Evolutionary conservation across 2,113 vertebrate species (phyloP).

Genomic region (Chaenocephalus aceratus): DNA sequence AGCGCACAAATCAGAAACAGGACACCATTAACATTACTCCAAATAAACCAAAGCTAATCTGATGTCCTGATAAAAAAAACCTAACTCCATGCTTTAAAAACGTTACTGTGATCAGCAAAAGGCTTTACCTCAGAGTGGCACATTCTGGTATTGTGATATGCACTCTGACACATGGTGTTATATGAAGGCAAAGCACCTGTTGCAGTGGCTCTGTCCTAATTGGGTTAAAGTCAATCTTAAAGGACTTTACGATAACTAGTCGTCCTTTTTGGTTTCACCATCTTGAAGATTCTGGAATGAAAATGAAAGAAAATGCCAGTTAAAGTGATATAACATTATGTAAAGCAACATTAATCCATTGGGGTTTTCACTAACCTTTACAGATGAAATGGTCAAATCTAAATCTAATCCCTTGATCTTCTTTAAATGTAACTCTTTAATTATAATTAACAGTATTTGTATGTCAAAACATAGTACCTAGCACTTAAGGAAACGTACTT

Average conservation of each 20-base stretch:
- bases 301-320: not conserved
- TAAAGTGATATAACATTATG: not conserved
- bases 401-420: no score
- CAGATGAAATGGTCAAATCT: no score
- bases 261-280: slow-evolving; percentile 71
- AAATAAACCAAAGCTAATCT: not conserved
- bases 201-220: not conserved
- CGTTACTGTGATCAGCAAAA: not conserved
- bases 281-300: slow-evolving; percentile 69
- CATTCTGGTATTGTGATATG: not conserved
- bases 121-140: slow-evolving; percentile 1
- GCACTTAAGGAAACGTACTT: not conserved
- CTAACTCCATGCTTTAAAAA: slow-evolving; percentile 21
- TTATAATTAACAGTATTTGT: not conserved
- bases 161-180: slow-evolving; percentile 1
- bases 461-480: not conserved
- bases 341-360: not conserved
- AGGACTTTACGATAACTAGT: slow-evolving; percentile 42
- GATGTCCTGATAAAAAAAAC: not conserved
- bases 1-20: slow-evolving; percentile 21
- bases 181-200: slow-evolving; percentile 8
- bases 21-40: slow-evolving; percentile 16
- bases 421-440: no score
- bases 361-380: not conserved
- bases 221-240: slow-evolving; percentile 7